Conservation (phyloP, 2,888 invertebrate genomes). For the Acronicta alni region DNA sequence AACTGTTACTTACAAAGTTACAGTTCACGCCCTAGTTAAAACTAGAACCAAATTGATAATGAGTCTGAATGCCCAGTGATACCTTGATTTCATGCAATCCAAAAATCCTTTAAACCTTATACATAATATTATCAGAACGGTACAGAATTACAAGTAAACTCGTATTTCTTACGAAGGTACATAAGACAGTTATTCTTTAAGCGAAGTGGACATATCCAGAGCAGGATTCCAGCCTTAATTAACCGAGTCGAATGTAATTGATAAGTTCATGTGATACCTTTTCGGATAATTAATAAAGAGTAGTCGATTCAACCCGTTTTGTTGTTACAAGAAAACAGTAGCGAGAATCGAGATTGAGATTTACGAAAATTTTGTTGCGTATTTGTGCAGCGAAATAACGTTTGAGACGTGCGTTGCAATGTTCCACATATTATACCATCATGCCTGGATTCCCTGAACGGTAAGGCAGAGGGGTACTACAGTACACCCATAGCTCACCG, state of each 20-base stretch:
- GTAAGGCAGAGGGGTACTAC: no score
- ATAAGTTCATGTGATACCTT: constrained; percentile 59
- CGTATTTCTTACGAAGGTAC: constrained; percentile 22
- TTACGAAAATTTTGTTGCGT: constrained; percentile 7
- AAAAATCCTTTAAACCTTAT: no score
- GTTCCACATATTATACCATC: no score
- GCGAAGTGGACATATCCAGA: constrained; percentile 44
- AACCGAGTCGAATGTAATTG: constrained; percentile 58
- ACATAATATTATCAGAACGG: constrained; percentile 17
- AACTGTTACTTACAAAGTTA: no score
- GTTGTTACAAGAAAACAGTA: constrained; percentile 16
- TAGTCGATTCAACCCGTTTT: constrained; percentile 25
- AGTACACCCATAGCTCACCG: no score
- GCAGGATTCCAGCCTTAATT: constrained; percentile 58
- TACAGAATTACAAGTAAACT: constrained; percentile 11
- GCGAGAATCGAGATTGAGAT: constrained; percentile 15
- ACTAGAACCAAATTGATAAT: no score
- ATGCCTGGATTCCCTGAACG: no score
- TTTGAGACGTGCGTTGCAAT: no score
- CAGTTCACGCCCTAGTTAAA: no score
- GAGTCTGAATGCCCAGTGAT: no score
- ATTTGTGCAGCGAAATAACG: no score
- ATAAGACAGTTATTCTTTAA: constrained; percentile 52
- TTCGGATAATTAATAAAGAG: constrained; percentile 47
- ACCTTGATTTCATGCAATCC: no score